A percentile compares a stretch with the other conserved stretches of the same genome.
Conservation (phyloP, 1,140 invertebrate genomes). For the Chironomus tepperi region DNA sequence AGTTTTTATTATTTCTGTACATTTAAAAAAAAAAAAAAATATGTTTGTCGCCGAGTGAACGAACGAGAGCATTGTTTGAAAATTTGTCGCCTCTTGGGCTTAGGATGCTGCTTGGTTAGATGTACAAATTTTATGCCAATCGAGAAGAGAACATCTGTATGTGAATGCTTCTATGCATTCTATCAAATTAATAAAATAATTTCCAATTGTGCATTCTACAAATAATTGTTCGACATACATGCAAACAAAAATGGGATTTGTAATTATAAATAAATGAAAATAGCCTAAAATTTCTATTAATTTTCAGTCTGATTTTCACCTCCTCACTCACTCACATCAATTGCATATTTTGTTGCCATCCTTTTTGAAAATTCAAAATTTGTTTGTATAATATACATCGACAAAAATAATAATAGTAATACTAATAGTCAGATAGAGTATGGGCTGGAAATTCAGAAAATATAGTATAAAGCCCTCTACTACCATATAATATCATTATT, state of each 20-base stretch:
- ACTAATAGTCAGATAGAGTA: too few relatives aligned
- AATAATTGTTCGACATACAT: background rate
- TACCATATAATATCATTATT: constrained; percentile 5
- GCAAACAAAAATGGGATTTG: background rate
- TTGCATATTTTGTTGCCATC: too few relatives aligned
- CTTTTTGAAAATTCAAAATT: too few relatives aligned
- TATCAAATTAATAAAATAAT: background rate
- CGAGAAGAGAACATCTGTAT: too few relatives aligned
- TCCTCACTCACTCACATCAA: background rate
- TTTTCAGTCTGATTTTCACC: background rate
- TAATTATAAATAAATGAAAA: constrained; percentile 4
- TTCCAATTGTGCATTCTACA: background rate
- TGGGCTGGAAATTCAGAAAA: too few relatives aligned
- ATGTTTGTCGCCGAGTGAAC: too few relatives aligned
- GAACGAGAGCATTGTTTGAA: background rate
- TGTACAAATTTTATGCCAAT: too few relatives aligned
- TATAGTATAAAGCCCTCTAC: too few relatives aligned
- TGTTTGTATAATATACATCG: too few relatives aligned
- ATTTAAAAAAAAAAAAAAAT: background rate
- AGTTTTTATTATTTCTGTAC: background rate
- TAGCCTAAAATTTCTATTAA: background rate
- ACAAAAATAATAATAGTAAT: too few relatives aligned
- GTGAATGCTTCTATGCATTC: too few relatives aligned
- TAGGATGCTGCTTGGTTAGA: background rate
- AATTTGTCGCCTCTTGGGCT: background rate